Evolutionary conservation across 2,888 invertebrate species (phyloP).

Genomic region (Nomada flava): DNA sequence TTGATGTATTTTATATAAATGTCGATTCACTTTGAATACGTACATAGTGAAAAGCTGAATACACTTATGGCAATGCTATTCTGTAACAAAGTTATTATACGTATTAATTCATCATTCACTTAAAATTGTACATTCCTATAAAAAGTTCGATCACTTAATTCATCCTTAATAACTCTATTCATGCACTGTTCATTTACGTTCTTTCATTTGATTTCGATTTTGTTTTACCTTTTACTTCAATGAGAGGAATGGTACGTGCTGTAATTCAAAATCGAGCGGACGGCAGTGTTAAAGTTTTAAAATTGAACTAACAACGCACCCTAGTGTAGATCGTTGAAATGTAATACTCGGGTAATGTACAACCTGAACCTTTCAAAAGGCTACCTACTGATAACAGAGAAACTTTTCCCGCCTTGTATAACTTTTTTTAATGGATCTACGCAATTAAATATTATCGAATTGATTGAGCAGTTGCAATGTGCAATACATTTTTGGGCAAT

Average conservation of each 20-base stretch:
- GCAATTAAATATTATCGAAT: too few species aligned
- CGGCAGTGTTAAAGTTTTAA: slow-evolving; percentile 1
- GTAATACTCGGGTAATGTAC: neutral
- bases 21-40: neutral
- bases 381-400: neutral
- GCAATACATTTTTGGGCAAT: neutral
- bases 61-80: too few species aligned
- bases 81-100: too few species aligned
- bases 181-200: too few species aligned
- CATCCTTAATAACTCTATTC: too few species aligned
- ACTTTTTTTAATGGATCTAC: neutral
- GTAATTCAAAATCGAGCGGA: neutral
- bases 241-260: too few species aligned
- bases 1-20: neutral
- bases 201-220: too few species aligned
- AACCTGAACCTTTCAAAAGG: neutral
- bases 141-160: too few species aligned
- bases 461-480: too few species aligned
- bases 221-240: too few species aligned
- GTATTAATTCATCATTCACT: too few species aligned
- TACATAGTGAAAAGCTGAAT: neutral
- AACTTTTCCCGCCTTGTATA: slow-evolving; percentile 15
- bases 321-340: slow-evolving; percentile 19
- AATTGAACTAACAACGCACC: slow-evolving; percentile 30
- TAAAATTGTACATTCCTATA: too few species aligned